Evolutionary conservation across 2,797 vertebrate species (phyloP).

Genomic region (Pseudocheirus occidentalis): DNA sequence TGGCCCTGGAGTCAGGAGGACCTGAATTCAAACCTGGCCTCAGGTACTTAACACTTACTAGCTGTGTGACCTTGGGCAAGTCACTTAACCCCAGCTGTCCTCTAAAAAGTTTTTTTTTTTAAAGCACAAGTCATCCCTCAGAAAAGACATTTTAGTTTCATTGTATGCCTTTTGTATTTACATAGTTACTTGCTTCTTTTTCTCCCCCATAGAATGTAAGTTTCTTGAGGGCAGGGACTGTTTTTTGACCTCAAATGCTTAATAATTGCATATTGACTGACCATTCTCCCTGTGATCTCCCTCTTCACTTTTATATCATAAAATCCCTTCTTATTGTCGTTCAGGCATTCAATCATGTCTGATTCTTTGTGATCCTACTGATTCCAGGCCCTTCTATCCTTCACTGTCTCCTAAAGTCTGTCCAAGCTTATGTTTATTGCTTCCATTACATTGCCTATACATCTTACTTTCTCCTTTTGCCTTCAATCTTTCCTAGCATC

Average conservation of each 20-base stretch:
- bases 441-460: not conserved
- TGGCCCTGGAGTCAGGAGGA: too few species aligned
- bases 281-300: not conserved
- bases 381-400: not conserved
- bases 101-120: too few species aligned
- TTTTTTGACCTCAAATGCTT: not conserved
- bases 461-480: not conserved
- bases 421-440: not conserved
- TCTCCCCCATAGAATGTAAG: not conserved
- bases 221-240: not conserved
- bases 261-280: not conserved
- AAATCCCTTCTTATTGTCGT: not conserved
- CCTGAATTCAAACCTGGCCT: too few species aligned
- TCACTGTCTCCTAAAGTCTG: not conserved
- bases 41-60: too few species aligned
- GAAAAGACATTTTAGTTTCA: not conserved
- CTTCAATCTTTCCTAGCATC: not conserved
- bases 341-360: too few species aligned
- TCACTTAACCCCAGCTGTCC: too few species aligned
- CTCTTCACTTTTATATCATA: not conserved
- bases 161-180: not conserved
- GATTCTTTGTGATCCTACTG: not conserved
- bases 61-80: too few species aligned
- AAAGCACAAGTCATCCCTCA: not conserved
- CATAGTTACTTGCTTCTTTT: not conserved